Percentiles rank a stretch among this genome's conserved stretches.
Conservation (phyloP, 2,797 vertebrate genomes). For the Setipinna tenuifilis region DNA sequence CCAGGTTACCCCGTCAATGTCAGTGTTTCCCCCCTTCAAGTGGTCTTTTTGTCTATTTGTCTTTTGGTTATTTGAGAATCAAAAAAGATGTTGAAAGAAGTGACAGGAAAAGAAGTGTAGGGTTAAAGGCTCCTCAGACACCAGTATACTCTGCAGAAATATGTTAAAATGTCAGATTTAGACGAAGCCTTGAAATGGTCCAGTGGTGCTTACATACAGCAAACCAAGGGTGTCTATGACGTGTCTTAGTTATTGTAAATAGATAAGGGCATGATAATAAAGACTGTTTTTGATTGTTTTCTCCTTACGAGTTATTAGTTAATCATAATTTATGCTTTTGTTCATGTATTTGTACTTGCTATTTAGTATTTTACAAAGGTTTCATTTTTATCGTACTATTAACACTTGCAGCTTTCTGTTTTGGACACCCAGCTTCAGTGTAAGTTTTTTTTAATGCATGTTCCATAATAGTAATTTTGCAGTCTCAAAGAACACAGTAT, state of each 20-base stretch:
- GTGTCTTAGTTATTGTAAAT: constrained; percentile 24
- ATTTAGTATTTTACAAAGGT: not conserved
- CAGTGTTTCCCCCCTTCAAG: not conserved
- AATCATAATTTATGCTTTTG: constrained; percentile 14
- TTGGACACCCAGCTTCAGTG: not conserved
- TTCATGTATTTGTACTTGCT: constrained; percentile 11
- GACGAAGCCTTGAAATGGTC: not conserved
- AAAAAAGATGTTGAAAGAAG: not conserved
- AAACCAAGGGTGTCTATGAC: not conserved
- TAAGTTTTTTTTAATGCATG: not conserved
- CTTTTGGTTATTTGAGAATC: not conserved
- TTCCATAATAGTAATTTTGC: not conserved
- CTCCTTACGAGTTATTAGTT: not conserved
- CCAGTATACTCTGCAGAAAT: not conserved
- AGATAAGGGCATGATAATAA: constrained; percentile 17
- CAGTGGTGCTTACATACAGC: constrained; percentile 4
- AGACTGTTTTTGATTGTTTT: not conserved
- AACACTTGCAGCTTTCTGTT: not conserved
- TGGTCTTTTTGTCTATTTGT: constrained; percentile 2
- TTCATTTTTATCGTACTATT: not conserved
- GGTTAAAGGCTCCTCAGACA: not conserved
- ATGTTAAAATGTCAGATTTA: not conserved
- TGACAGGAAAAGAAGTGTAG: not conserved
- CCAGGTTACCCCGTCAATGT: not conserved
- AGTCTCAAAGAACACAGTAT: not conserved